Base-by-base conservation (phyloP, 2,797 vertebrate genomes). In the Pseudomugil gertrudae region DNA sequence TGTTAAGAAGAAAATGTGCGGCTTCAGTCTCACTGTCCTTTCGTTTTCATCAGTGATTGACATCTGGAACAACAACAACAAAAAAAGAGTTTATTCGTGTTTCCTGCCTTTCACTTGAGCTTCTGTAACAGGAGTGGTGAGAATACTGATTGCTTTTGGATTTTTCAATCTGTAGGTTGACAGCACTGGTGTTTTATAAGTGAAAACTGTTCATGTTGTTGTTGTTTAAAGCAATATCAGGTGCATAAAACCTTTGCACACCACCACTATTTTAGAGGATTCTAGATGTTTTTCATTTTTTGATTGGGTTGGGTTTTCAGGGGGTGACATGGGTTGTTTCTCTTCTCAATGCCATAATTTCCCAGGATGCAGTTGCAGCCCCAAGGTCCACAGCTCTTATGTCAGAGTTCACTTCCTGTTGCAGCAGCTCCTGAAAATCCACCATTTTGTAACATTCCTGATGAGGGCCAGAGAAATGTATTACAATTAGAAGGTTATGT, bases 351-450 rank as follows among this genome's bases (percentile, higher is more conserved):
- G 75, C 78, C 84, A 81, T 86, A 79, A 88, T 90, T 91, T 92
- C 90, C 92, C 92, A 92, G 84, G 87, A 92, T 89, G 86, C 89
- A 85, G 75, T 79, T 5, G 77, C 79, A 84, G 82, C 88, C 90
- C 89, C 79, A 76, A 89, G 84, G 90, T 90, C 85, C 85, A 86
- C 62, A 84, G 86, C 88, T 86, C 85, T 92, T 81, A 84, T 89
- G 89, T 92, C 91, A 92, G 88, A 92, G 91, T 90, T 93, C 89
- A 92, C 89, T 92, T 93, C 90, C 92, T 92, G 89, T 89, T 84
- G 53, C 72, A 76, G 76, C 73, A 54, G 65, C 85, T 92, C 84
- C 85, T 86, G 83, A 86, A 60, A 76, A 90, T 88, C 89, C 90
- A 89, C 89, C 89, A 89, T 92, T 90, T 91, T 91, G 85, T 86